Conservation (phyloP, 1,140 invertebrate species). For the Drosophila mauritiana region DNA sequence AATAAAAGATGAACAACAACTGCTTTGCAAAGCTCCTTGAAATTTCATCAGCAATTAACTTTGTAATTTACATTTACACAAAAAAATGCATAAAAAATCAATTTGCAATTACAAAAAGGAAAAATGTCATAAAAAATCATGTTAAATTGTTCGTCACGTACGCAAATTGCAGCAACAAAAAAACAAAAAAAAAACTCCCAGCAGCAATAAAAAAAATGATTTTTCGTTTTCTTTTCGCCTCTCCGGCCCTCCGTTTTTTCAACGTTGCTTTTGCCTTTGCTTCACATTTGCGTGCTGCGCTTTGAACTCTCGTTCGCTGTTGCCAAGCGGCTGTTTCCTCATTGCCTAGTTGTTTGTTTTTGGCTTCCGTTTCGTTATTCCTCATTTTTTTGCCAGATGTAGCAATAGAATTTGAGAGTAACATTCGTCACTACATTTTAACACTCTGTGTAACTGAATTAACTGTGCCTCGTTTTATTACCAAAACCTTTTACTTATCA, state of each 20-base stretch:
- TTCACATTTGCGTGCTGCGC: constrained; percentile 44
- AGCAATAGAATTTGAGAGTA: neutral
- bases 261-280: constrained; percentile 23
- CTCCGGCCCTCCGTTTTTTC: constrained; percentile 20
- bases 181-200: constrained; percentile 25
- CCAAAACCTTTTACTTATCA: constrained; percentile 47
- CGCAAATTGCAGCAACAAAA: constrained; percentile 39
- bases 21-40: constrained; percentile 9
- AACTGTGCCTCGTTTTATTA: too few species aligned
- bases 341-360: constrained; percentile 40
- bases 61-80: constrained; percentile 35
- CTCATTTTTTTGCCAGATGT: neutral
- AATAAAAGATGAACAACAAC: neutral
- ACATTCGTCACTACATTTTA: too few species aligned
- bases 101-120: constrained; percentile 61
- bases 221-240: constrained; percentile 42
- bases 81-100: constrained; percentile 71
- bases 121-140: constrained; percentile 53
- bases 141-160: constrained; percentile 51
- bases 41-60: constrained; percentile 43
- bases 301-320: constrained; percentile 71
- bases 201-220: constrained; percentile 67
- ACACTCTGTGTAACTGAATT: too few species aligned
- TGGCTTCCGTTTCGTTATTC: constrained; percentile 28
- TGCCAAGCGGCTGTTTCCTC: constrained; percentile 74